These are phyloP conservation scores for Euborellia annulipes DNA, from an alignment of 1,140 invertebrate genomes.

Conservation along the genomic window DNA sequence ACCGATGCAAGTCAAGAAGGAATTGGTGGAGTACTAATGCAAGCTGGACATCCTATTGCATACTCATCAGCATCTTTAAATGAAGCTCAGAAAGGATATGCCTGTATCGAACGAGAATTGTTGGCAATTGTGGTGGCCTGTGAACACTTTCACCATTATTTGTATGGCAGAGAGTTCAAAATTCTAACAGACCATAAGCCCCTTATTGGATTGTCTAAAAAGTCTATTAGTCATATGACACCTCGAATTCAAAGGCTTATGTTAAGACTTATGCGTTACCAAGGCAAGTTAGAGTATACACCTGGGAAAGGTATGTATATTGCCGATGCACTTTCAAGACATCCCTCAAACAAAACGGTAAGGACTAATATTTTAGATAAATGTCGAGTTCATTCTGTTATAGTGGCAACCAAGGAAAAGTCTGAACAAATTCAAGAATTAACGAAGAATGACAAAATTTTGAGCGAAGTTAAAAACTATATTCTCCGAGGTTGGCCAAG, in stretches of 20 bases:
- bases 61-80: constrained; percentile 19
- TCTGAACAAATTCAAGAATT: not conserved
- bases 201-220: constrained; percentile 25
- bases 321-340: constrained; percentile 1
- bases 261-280: constrained; percentile 26
- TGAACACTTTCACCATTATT: constrained; percentile 25
- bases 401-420: not conserved
- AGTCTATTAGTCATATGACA: constrained; percentile 23
- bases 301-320: not conserved
- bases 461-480: not conserved
- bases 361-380: not conserved
- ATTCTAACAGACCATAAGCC: constrained; percentile 32
- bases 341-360: not conserved
- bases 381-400: not conserved
- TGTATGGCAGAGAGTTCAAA: constrained; percentile 24
- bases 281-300: constrained; percentile 16
- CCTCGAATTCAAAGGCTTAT: constrained; percentile 28
- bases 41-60: constrained; percentile 20
- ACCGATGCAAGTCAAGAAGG: constrained; percentile 11
- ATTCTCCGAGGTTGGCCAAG: constrained; percentile 1
- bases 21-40: constrained; percentile 15
- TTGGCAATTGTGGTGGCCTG: constrained; percentile 31
- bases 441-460: not conserved
- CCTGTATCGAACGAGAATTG: constrained; percentile 32
- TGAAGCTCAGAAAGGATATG: constrained; percentile 18